These are phyloP conservation scores for Pao palembangensis DNA, from an alignment of 2,113 vertebrate genomes.

Conservation along the genomic window DNA sequence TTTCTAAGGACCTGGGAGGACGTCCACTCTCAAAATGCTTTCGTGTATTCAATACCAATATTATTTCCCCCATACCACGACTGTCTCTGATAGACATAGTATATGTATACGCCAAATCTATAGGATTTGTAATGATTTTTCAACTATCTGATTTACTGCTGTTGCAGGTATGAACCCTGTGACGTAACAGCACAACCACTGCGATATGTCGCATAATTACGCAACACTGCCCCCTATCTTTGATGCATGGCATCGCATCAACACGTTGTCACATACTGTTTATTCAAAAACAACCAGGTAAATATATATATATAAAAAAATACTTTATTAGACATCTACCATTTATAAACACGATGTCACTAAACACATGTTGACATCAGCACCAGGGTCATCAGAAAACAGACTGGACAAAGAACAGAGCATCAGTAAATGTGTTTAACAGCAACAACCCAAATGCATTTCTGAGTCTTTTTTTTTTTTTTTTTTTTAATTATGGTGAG, in stretches of 20 bases:
- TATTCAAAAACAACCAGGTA: not conserved
- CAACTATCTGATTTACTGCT: no score
- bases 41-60: no score
- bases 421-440: slow-evolving; percentile 28
- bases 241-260: slow-evolving; percentile 8
- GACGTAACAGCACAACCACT: not conserved
- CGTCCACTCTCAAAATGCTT: no score
- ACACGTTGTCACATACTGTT: no score
- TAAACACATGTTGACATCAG: slow-evolving; percentile 44
- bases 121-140: no score
- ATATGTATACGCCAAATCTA: no score
- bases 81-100: no score
- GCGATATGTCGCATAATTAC: not conserved
- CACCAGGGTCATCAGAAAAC: slow-evolving; percentile 49
- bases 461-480: slow-evolving; percentile 44
- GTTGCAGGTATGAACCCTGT: no score
- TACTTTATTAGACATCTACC: slow-evolving; percentile 75
- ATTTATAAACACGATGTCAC: slow-evolving; percentile 47
- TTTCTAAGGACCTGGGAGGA: no score
- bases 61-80: no score
- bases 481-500: slow-evolving; percentile 64
- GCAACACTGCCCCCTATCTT: slow-evolving; percentile 31
- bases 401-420: slow-evolving; percentile 39
- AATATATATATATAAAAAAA: slow-evolving; percentile 27
- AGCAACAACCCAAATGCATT: slow-evolving; percentile 20